Base-by-base conservation (phyloP, 2,113 vertebrate genomes). In the Ammodytes dubius region DNA sequence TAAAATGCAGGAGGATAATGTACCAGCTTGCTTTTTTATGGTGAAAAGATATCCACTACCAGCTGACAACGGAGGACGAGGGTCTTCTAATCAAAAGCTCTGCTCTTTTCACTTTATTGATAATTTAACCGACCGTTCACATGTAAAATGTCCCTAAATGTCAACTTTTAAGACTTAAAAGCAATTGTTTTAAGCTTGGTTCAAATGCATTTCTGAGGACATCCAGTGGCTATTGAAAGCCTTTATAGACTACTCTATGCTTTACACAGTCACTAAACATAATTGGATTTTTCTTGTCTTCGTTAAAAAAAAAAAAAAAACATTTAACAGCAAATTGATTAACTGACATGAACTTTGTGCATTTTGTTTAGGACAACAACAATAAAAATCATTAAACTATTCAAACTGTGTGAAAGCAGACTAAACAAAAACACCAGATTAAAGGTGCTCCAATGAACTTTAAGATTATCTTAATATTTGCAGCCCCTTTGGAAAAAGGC, bases 1-100 rank as follows among this genome's bases (percentile, higher is more conserved):
- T 46, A 70, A 67, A 46, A 54, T 45, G 5, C 57, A 40, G 70
- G 42, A 65, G 17, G 14, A 49, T 42, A 58, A 35, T 49, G 15
- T 17, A 43, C 13, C 45, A 17, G 43, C 46, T 46, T 42, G 42
- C 17, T 43, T 12, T 73, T 72, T 80, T 43, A 2, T 53, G 4
- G n/a, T 52, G 57, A 52, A 45, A 39, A 61, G 53, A 69, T 19
- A 59, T 9, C 45, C 35, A 52, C 56, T 57, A 27, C 42, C 6
- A 19, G 57, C 27, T 52, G 45, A 19, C 39, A 45, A 60, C 46
- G 2, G 60, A 58, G 47, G 40, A 54, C 42, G 12, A 4, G 10
- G 27, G 42, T n/a, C n/a, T 42, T 69, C 35, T 68, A 60, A 67
- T 52, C 73, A 7, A 73, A 39, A 40, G 45, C 37, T 46, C 37